phyloP scores from a whole-genome alignment of 2,113 vertebrate genomes.

The Elephas maximus region DNA sequence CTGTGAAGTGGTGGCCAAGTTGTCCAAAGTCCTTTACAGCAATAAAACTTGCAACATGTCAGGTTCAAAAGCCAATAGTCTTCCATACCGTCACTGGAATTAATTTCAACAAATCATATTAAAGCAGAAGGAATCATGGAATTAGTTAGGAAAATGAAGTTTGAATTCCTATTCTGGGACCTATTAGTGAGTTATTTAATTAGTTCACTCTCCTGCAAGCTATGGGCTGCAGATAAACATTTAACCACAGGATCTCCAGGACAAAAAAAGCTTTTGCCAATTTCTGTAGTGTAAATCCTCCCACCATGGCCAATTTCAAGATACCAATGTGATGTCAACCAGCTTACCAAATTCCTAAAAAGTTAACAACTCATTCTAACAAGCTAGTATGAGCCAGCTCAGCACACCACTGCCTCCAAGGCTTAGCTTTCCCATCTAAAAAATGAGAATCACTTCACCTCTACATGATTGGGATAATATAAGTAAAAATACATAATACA shows the following conservation, averaged over 20 bases:
- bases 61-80: neutral
- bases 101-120: conserved; percentile 33
- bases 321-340: neutral
- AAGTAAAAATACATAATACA: neutral
- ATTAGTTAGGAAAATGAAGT: neutral
- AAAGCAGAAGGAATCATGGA: neutral
- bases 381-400: neutral
- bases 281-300: neutral
- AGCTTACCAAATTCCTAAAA: neutral
- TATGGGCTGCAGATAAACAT: neutral
- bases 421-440: neutral
- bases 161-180: neutral
- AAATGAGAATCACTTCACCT: neutral
- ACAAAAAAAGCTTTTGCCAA: neutral
- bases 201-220: neutral
- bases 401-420: neutral
- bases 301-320: neutral
- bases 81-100: neutral
- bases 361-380: neutral
- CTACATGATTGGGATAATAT: neutral
- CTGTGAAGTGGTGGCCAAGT: neutral
- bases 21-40: neutral
- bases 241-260: neutral
- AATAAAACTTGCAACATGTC: neutral
- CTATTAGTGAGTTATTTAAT: neutral